Base-by-base conservation (phyloP, 2,888 invertebrate species). In the Lycocerus yunnanus region DNA sequence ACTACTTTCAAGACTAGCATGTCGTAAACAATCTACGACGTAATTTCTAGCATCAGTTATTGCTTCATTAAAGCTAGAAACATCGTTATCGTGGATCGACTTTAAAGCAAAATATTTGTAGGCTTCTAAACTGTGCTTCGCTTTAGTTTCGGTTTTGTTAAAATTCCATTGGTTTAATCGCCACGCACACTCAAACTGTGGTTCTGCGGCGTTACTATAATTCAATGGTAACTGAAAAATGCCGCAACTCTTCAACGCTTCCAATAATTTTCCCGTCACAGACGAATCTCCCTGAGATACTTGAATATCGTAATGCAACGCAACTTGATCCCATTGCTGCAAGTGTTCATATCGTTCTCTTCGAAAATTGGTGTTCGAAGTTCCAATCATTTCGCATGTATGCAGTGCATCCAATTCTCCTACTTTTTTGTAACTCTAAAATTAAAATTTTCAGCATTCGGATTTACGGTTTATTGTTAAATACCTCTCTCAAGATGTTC, bases 111-210 rank as follows among this genome's bases (percentile, higher is more conserved):
- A 85, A 80, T 90, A 92, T 80, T 91, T 90, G 79, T 88, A 87
- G 73, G 88, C 88, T 68, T 89, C 86, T 80, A 88, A 90, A 20
- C 71, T 78, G 11, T 75, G 67, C 2, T 68, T 69, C 21, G 72
- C 72, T 18, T 70, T 67, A 4, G 71, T 27, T 61, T 76, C 69
- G 5, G 66, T 66, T 65, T 85, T 82, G 13, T 76, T 70, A 8
- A 88, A 78, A 79, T 87, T 85, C 92, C 92, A 93, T 73, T 90
- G 87, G 83, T 92, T 90, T 58, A 95, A 88, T 76, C 93, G 90
- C 91, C 96, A 95, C 60, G 94, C 90, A 78, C 94, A 92, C 83
- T 97, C 95, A 82, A 93, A 96, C 81, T 92, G 91, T 15, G 91
- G 88, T 77, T 90, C 89, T 78, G 91, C 91, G 14, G 84, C 80